These are phyloP conservation scores for Troides aeacus DNA, from an alignment of 2,888 invertebrate species.

Conservation along the genomic window DNA sequence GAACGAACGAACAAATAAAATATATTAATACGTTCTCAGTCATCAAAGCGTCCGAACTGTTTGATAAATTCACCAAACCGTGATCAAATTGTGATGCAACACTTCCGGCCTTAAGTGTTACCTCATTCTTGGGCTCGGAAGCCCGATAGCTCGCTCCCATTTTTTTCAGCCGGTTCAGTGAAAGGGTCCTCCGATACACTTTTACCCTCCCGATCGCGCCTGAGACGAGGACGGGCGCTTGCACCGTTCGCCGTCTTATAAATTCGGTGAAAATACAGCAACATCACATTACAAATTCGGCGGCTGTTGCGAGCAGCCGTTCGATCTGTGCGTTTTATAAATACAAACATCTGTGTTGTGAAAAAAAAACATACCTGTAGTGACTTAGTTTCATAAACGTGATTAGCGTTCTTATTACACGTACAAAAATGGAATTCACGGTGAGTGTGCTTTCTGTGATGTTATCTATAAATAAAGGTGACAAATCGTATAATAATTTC, in stretches of 20 bases:
- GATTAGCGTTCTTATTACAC: slow-evolving; percentile 62
- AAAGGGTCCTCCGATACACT: slow-evolving; percentile 76
- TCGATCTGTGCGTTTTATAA: slow-evolving; percentile 48
- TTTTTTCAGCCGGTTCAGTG: slow-evolving; percentile 73
- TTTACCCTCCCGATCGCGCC: slow-evolving; percentile 68
- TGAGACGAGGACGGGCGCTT: slow-evolving; percentile 52
- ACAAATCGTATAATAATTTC: slow-evolving; percentile 9
- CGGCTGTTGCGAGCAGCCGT: slow-evolving; percentile 70
- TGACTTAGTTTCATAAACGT: slow-evolving; percentile 71
- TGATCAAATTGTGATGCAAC: slow-evolving; percentile 64
- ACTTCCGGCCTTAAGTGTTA: slow-evolving; percentile 66
- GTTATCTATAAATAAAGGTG: slow-evolving; percentile 21
- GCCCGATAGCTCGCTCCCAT: slow-evolving; percentile 71
- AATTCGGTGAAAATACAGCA: slow-evolving; percentile 75
- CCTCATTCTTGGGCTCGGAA: slow-evolving; percentile 74
- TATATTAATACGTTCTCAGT: not conserved
- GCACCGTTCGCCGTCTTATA: slow-evolving; percentile 70
- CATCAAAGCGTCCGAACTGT: slow-evolving; percentile 40
- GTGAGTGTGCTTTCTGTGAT: slow-evolving; percentile 66
- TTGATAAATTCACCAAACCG: slow-evolving; percentile 57
- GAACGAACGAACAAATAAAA: too few species aligned
- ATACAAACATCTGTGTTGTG: slow-evolving; percentile 54
- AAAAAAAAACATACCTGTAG: slow-evolving; percentile 50
- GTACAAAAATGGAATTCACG: slow-evolving; percentile 75
- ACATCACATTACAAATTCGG: slow-evolving; percentile 79